Evolutionary conservation across 2,888 invertebrate species (phyloP).

Genomic region (Toxonevra muliebris): DNA sequence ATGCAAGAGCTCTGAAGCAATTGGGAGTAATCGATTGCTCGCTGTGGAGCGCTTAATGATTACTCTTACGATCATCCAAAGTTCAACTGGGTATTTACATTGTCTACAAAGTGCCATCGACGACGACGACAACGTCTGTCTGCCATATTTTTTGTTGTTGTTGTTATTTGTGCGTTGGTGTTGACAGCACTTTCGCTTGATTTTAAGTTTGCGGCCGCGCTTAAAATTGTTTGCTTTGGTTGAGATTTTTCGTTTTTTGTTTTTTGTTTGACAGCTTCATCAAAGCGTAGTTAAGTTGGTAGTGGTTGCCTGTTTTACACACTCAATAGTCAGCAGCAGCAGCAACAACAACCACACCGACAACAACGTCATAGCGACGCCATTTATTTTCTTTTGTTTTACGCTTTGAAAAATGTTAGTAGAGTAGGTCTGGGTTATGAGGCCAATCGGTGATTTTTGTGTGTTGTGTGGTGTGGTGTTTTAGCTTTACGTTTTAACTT

Average conservation of each 20-base stretch:
- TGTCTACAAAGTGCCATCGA: no score
- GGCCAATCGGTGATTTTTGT: slow-evolving; percentile 15
- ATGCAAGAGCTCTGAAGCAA: no score
- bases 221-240: no score
- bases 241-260: no score
- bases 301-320: no score
- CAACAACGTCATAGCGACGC: background rate
- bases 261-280: no score
- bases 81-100: no score
- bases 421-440: slow-evolving; percentile 34
- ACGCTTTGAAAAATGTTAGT: background rate
- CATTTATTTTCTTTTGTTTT: slow-evolving; percentile 6
- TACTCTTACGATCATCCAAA: no score
- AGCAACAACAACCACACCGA: no score
- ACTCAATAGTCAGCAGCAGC: background rate
- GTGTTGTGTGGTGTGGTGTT: background rate
- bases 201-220: background rate
- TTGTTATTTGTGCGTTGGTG: slow-evolving; percentile 1
- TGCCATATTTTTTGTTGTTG: background rate
- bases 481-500: background rate
- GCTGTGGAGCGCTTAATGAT: no score
- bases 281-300: no score
- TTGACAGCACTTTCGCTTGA: slow-evolving; percentile 24
- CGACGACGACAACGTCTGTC: background rate
- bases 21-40: no score